These are phyloP conservation scores for Pachliopta kotzebuea DNA, from an alignment of 2,888 invertebrate species.

Conservation along the genomic window DNA sequence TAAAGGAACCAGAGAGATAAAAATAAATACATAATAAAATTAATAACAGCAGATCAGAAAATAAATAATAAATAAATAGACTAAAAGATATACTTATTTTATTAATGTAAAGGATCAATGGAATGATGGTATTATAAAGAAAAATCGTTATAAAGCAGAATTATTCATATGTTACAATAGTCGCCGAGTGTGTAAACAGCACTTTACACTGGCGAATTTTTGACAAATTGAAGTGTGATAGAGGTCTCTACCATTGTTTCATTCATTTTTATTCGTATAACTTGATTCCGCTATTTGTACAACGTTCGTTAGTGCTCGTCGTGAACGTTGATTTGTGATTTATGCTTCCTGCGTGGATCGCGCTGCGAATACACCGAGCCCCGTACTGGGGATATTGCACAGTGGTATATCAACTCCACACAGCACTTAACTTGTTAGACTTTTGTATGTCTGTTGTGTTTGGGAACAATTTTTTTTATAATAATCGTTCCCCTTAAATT, in stretches of 20 bases:
- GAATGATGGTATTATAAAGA: too few species aligned
- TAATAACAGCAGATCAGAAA: too few species aligned
- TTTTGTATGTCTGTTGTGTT: background rate
- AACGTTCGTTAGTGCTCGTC: conserved; percentile 72
- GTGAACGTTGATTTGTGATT: conserved; percentile 58
- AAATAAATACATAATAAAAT: too few species aligned
- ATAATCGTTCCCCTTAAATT: too few species aligned
- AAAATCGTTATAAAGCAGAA: too few species aligned
- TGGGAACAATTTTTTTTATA: too few species aligned
- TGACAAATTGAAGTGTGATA: conserved; percentile 68
- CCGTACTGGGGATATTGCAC: conserved; percentile 38
- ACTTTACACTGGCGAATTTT: conserved; percentile 61
- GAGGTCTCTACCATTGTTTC: conserved; percentile 56
- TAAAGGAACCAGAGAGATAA: too few species aligned
- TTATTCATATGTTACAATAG: background rate
- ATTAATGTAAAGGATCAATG: too few species aligned
- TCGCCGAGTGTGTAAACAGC: conserved; percentile 30
- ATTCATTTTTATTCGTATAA: conserved; percentile 63
- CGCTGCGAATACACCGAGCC: conserved; percentile 57
- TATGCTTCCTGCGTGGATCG: conserved; percentile 54
- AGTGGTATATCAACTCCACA: conserved; percentile 38
- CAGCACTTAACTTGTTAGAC: background rate
- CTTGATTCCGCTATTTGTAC: conserved; percentile 64
- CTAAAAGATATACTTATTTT: too few species aligned
- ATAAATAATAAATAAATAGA: too few species aligned